Evolutionary conservation across 2,888 invertebrate species (phyloP), one percentile per base, ranked within the genome.

Genomic region (Uloborus plumipes): DNA sequence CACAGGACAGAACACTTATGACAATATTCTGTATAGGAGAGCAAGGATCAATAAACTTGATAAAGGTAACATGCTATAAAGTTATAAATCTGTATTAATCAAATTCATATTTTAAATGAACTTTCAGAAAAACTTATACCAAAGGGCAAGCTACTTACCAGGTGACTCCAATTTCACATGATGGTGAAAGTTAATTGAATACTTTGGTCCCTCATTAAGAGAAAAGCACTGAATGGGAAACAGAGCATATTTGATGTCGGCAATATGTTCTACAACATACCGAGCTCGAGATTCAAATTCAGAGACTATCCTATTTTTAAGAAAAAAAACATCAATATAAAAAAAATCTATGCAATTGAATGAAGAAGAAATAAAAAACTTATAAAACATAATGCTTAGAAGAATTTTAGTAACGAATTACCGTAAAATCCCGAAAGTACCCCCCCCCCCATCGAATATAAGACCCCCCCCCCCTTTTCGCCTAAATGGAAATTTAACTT

Each of bases 191-290:
- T 85, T 85, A 51, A 89, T 86, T 47, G 85, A 86, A 85, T 88
- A 88, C 61, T 85, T 86, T 50, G 87, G 86, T 31, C 87, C 87
- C 83, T 89, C 89, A 78, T 87, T 87, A 22, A 89, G 77, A 3
- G 89, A 87, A 84, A 89, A 88, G 85, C 89, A 88, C 86, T 89
- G 89, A 15, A 89, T 85, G 3, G 88, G 88, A 82, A 89, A 89
- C 69, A 89, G 85, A 39, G 88, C 86, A 67, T 87, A 87, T 61
- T 87, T 77, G 31, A 89, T 87, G 31, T 86, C 84, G 61, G 89
- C 89, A 14, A 88, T 88, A 78, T 88, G 88, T 80, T 88, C 87
- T 53, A 89, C 82, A 2, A 88, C 88, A n/a, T 87, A 77, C 11
- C 86, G 81, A 31, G 89, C 88, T 84, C 88, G 88, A 51, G 85